A percentile compares a stretch with the other conserved stretches of the same genome.
phyloP scores from a whole-genome alignment of 2,888 invertebrate species.

The Caenorhabditis sp. region DNA sequence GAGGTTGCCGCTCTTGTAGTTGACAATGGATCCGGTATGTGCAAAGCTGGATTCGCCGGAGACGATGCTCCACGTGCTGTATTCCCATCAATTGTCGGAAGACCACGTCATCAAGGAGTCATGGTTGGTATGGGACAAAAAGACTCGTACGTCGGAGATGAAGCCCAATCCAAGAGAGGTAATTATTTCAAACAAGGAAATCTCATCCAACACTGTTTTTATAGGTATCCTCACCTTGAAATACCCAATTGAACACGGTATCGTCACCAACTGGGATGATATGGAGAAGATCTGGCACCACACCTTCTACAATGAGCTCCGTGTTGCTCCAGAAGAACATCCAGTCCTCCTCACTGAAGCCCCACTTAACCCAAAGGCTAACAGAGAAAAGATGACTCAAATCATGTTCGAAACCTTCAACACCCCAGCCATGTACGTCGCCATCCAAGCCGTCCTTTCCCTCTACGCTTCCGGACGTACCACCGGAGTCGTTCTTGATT shows the following conservation, averaged over 20 bases:
- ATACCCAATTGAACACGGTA: conserved; percentile 17
- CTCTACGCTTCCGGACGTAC: conserved; percentile 16
- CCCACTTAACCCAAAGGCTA: conserved; percentile 14
- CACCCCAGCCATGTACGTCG: conserved; percentile 76
- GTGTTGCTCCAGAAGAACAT: conserved; percentile 15
- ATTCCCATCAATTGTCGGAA: conserved; percentile 14
- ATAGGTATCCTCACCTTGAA: conserved; percentile 14
- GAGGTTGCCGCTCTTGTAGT: conserved; percentile 14
- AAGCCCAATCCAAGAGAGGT: conserved; percentile 18
- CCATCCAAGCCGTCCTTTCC: conserved; percentile 90
- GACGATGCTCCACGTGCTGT: conserved; percentile 15
- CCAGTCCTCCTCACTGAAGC: conserved; percentile 17
- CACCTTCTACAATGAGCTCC: conserved; percentile 15
- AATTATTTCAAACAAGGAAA: neutral
- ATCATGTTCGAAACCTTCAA: conserved; percentile 17
- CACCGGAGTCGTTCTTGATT: conserved; percentile 10
- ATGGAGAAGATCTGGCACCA: conserved; percentile 15
- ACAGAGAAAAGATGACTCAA: conserved; percentile 17
- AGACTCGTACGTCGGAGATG: conserved; percentile 14
- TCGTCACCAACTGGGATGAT: conserved; percentile 16
- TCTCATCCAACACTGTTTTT: neutral
- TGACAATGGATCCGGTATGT: conserved; percentile 15
- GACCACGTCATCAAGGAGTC: conserved; percentile 16
- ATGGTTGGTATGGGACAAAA: conserved; percentile 18
- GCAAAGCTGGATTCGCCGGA: conserved; percentile 16